Evolutionary conservation across 2,888 invertebrate species (phyloP).

Genomic region (Clistopyga incitator): DNA sequence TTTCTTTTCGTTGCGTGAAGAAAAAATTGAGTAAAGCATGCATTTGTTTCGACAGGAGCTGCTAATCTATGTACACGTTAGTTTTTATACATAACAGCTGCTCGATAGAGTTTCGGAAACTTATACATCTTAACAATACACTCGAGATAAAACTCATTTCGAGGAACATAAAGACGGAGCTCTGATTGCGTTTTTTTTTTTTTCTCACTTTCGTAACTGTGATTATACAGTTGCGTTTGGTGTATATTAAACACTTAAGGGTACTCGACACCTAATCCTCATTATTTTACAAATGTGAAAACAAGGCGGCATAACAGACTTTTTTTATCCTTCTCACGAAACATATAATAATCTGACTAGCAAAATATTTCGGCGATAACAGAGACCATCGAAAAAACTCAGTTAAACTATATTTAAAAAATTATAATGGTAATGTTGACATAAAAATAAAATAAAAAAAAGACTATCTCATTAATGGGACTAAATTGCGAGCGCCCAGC

Average conservation of each 20-base stretch:
- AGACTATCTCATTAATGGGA: too few species aligned
- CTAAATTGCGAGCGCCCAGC: background rate
- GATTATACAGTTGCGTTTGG: background rate
- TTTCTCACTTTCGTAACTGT: slow-evolving; percentile 9
- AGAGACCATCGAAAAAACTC: too few species aligned
- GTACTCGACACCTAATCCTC: slow-evolving; percentile 10
- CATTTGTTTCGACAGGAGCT: slow-evolving; percentile 29
- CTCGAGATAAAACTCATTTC: slow-evolving; percentile 13
- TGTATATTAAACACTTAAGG: background rate
- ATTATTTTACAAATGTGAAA: background rate
- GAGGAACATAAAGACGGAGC: slow-evolving; percentile 27
- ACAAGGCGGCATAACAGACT: background rate
- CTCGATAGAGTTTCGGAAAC: slow-evolving; percentile 34
- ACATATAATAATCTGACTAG: background rate
- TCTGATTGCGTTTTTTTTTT: slow-evolving; percentile 40
- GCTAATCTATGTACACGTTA: slow-evolving; percentile 48
- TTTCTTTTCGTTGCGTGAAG: slow-evolving; percentile 36
- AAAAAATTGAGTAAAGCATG: slow-evolving; percentile 29
- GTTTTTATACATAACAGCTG: slow-evolving; percentile 28
- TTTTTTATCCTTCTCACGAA: background rate
- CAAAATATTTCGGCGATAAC: background rate
- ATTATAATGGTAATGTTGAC: background rate
- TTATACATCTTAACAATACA: slow-evolving; percentile 44
- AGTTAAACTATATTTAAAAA: too few species aligned
- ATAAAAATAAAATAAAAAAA: background rate